Conservation (phyloP, 1,140 invertebrate species). For the Solen grandis region DNA sequence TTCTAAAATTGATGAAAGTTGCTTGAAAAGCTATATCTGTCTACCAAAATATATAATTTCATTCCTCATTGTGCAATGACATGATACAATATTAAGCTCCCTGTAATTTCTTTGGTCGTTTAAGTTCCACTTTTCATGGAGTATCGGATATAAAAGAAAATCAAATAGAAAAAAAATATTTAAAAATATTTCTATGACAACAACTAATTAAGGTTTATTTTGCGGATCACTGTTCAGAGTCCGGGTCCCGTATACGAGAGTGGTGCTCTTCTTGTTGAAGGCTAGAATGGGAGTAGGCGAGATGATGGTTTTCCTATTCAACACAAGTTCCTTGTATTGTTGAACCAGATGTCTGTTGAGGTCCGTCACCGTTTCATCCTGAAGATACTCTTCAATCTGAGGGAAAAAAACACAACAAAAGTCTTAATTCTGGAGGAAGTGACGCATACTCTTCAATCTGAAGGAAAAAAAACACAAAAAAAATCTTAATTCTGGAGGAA, state of each 20-base stretch:
- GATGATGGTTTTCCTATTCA: constrained; percentile 53
- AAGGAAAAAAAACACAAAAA: neutral
- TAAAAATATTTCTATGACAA: too few relatives aligned
- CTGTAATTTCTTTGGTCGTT: too few relatives aligned
- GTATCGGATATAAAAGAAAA: too few relatives aligned
- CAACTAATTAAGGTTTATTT: too few relatives aligned
- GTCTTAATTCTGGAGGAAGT: neutral
- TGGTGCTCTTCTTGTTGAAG: constrained; percentile 60
- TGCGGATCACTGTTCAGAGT: too few relatives aligned
- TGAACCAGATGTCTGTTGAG: constrained; percentile 84
- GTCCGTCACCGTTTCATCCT: constrained; percentile 87
- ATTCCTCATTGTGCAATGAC: too few relatives aligned
- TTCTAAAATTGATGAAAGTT: too few relatives aligned
- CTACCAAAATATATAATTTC: too few relatives aligned
- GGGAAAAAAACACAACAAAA: constrained; percentile 56
- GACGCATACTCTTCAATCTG: neutral
- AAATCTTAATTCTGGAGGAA: neutral
- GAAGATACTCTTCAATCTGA: constrained; percentile 87
- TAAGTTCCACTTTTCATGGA: too few relatives aligned
- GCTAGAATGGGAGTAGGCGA: constrained; percentile 56
- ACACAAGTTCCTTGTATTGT: constrained; percentile 63
- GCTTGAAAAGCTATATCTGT: too few relatives aligned
- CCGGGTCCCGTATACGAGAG: constrained; percentile 70
- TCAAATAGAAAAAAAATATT: too few relatives aligned
- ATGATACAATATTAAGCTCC: too few relatives aligned